phyloP scores from a whole-genome alignment of 23 tunicate species.

The Styela clava region DNA sequence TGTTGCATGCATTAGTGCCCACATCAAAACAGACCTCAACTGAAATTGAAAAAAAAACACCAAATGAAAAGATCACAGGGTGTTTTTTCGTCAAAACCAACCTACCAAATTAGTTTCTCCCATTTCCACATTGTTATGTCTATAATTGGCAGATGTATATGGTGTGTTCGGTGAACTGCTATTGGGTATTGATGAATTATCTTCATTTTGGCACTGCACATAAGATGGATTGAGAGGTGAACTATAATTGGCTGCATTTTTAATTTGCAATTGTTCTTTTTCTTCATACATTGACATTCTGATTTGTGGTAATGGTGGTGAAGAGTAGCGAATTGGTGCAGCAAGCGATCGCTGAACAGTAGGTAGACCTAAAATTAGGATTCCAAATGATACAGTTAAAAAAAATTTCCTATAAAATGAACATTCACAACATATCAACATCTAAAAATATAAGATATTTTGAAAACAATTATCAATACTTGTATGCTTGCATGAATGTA shows the following conservation, averaged over 20 bases:
- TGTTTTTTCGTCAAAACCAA: too few species aligned
- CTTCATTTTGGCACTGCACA: slow-evolving; percentile 9
- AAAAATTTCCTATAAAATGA: too few species aligned
- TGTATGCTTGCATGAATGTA: too few species aligned
- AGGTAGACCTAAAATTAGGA: slow-evolving; percentile 25
- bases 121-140: slow-evolving; percentile 3
- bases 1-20: too few species aligned
- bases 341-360: not conserved
- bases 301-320: slow-evolving; percentile 34
- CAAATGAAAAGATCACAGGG: too few species aligned
- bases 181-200: not conserved
- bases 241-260: not conserved
- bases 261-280: not conserved
- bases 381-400: too few species aligned
- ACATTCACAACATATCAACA: too few species aligned
- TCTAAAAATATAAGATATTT: too few species aligned
- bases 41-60: too few species aligned
- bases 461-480: too few species aligned
- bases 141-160: not conserved
- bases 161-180: not conserved
- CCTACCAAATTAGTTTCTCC: slow-evolving; percentile 4
- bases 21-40: too few species aligned
- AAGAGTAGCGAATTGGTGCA: slow-evolving; percentile 16
- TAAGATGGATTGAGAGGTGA: slow-evolving; percentile 1
- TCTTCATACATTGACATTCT: slow-evolving; percentile 19